Evolutionary conservation across 2,888 invertebrate species (phyloP).

Genomic region (Ctenicera cuprea): DNA sequence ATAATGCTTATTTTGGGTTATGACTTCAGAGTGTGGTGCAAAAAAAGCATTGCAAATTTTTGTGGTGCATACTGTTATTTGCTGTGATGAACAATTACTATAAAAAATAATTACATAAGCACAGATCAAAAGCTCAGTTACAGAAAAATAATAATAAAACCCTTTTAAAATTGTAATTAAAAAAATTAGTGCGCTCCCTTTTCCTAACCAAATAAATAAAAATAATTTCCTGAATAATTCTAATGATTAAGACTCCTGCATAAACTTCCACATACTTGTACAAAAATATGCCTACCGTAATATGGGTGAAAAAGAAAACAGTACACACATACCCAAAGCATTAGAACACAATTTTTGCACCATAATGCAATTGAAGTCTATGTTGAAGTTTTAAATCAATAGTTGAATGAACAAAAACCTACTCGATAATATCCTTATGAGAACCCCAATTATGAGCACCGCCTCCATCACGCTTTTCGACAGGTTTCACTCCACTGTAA

Average conservation of each 20-base stretch:
- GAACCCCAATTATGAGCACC: slow-evolving; percentile 98
- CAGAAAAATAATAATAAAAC: not conserved
- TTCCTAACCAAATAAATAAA: no score
- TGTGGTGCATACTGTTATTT: slow-evolving; percentile 8
- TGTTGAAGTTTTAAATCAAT: slow-evolving; percentile 38
- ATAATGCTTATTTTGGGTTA: slow-evolving; percentile 13
- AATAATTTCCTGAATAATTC: not conserved
- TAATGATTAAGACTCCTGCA: slow-evolving; percentile 8
- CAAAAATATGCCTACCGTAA: slow-evolving; percentile 1
- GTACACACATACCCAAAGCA: slow-evolving; percentile 24
- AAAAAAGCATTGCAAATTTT: slow-evolving; percentile 24
- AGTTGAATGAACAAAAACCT: slow-evolving; percentile 66
- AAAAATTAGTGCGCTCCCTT: not conserved
- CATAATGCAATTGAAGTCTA: slow-evolving; percentile 46
- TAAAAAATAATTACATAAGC: not conserved
- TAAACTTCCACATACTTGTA: slow-evolving; percentile 10
- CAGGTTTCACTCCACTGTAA: slow-evolving; percentile 89
- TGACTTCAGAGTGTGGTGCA: slow-evolving; percentile 46
- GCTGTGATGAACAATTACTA: not conserved
- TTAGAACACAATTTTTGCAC: slow-evolving; percentile 44
- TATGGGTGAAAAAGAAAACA: not conserved
- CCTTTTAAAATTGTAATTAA: not conserved
- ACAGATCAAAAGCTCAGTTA: not conserved
- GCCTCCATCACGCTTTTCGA: slow-evolving; percentile 95
- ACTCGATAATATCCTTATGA: slow-evolving; percentile 92